Evolutionary conservation across 2,797 vertebrate species (phyloP), one percentile per base, ranked within the genome.

Genomic region (Cichlasoma orientale): DNA sequence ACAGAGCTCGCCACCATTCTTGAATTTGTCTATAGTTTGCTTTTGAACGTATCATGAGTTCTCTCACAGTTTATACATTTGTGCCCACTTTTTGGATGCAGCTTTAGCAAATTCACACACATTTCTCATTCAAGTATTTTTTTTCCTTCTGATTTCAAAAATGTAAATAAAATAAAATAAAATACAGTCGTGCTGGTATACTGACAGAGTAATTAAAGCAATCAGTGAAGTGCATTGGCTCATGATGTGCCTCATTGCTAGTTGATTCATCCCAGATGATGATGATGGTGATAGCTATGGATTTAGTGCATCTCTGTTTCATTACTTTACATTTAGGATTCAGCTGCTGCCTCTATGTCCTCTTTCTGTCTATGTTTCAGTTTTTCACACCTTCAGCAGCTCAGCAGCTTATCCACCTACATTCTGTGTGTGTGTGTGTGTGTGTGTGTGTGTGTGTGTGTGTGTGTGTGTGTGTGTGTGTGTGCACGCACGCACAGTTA

Each of bases 241-340:
- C 66, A 4, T 74, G 47, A 68, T 70, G 66, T 36, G 25, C 41
- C 23, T 68, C 25, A 18, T 68, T 68, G 41, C 23, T 53, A 12
- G n/a, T 10, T 11, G 56, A 19, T 33, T 83, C 57, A 53, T 74
- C n/a, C 11, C 53, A 79, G 58, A 79, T 33, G 74, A 61, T 9
- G 31, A 61, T 33, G 31, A 27, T 33, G 56, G 73, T 25, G 59
- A 63, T 61, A 29, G 23, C 21, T 77, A 36, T 23, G 27, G 61
- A 69, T 74, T 74, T 16, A 25, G 55, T 77, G 75, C 74, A 36
- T 80, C 55, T 59, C 58, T 80, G 69, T 38, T 56, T 80, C n/a
- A 52, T 82, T 66, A 47, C 14, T 18, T 47, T 33, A 54, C 74
- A 71, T 75, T 38, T 71, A 72, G 52, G 80, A 70, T 72, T 79